Conservation (phyloP, 2,797 vertebrate species). For the Megalops cyprinoides region DNA sequence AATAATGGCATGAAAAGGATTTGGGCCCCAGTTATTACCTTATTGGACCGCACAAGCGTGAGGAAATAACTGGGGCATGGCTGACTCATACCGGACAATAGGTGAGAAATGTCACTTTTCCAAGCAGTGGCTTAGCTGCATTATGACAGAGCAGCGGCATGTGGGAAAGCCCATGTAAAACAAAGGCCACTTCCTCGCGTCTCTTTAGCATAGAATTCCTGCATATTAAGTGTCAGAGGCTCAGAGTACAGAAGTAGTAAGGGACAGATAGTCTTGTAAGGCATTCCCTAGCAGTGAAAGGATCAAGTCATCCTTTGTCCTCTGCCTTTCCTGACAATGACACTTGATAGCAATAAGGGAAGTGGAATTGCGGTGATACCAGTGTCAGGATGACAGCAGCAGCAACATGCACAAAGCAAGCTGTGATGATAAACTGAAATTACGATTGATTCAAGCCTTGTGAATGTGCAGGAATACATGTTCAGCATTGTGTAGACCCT, state of each 20-base stretch:
- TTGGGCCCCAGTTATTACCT: constrained; percentile 10
- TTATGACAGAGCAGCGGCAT: constrained; percentile 28
- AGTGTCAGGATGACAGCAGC: no score
- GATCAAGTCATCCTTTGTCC: background rate
- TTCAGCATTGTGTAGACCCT: no score
- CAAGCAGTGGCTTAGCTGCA: constrained; percentile 45
- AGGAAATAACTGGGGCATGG: constrained; percentile 46
- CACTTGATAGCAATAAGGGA: background rate
- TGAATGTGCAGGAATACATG: no score
- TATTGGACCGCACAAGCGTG: constrained; percentile 2
- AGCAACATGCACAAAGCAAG: no score
- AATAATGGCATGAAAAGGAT: constrained; percentile 1
- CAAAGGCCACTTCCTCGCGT: constrained; percentile 7
- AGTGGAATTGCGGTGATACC: background rate
- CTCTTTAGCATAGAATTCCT: constrained; percentile 31
- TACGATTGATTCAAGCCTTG: background rate
- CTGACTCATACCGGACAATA: constrained; percentile 57
- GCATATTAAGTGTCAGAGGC: constrained; percentile 20
- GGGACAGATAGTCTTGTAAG: background rate
- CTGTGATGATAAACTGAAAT: background rate
- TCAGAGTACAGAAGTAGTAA: background rate
- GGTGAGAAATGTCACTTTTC: constrained; percentile 51
- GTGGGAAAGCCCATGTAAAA: constrained; percentile 25
- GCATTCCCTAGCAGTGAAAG: constrained; percentile 9
- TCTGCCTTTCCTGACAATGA: background rate